Evolutionary conservation across 2,888 invertebrate species (phyloP), one percentile per base, ranked within the genome.

Genomic region (Limnephilus rhombicus): DNA sequence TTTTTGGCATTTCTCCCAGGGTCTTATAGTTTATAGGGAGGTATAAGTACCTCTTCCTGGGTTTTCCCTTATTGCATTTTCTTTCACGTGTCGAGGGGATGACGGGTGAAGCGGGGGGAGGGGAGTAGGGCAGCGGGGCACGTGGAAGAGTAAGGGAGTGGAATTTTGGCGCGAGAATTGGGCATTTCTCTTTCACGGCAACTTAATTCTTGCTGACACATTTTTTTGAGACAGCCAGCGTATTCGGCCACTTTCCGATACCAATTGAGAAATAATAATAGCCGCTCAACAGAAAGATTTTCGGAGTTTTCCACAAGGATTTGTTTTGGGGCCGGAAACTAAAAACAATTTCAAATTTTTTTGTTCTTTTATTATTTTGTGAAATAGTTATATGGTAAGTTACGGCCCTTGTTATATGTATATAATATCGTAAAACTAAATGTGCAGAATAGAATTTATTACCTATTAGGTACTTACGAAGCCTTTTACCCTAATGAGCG

Each of bases 41-140:
- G 34, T 82, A 87, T 53, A 45, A 45, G 45, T 45, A 68, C 34
- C 68, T 87, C 9, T 87, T 53, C 53, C 18, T 87, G 68, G 68
- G 53, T 87, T 87, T 34, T 24, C 87, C 68, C 87, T 87, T 87
- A 87, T 87, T 87, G 87, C 68, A 87, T 87, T 87, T 87, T 87
- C 68, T 34, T 87, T 87, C 53, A 53, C 87, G 68, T 87, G 87
- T 34, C 13, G 24, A 68, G 68, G 68, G 24, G 68, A n/a, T n/a
- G 68, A n/a, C 1, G 24, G 68, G 68, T 2, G 18, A 7, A 4
- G 31, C 3, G 68, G 18, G 15, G 29, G 87, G 68, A 24, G 87
- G 87, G 12, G 87, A 87, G 53, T 87, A 87, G 87, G 87, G 68
- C 68, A 87, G 68, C 87, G 68, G 87, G 68, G 53, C 87, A 53